Base-by-base conservation (phyloP, 2,113 vertebrate genomes). In the Geococcyx californianus region DNA sequence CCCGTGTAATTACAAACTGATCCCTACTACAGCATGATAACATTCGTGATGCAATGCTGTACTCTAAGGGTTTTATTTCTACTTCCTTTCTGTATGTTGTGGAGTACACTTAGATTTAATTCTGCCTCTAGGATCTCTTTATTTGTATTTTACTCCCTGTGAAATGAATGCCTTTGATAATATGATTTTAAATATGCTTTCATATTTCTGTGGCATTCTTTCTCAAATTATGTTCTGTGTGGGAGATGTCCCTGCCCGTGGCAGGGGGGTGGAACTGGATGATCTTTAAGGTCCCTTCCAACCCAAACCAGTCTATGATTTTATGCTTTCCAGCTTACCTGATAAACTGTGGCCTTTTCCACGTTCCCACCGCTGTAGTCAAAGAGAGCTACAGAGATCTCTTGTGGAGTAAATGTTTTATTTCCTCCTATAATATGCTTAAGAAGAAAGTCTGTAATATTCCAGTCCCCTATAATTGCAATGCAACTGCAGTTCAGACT, bases 391-490 rank as follows among this genome's bases (percentile, higher is more conserved):
- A 11, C 4, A 67, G 68, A 93, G 52, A 1, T 4, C 19, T 86
- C 56, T 8, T 3, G 3, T 44, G 42, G 34, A 0, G 0, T 31
- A 56, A 47, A 56, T 18, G 3, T 64, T 91, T 67, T 59, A 14
- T 72, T 83, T 83, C 64, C 44, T 83, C 31, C 45, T 34, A 1
- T 1, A n/a, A 13, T 25, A 55, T 44, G 28, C 45, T 67, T 67
- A 75, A 58, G 36, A 31, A n/a, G 26, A 26, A 78, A 34, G 13
- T 75, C 20, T n/a, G 12, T 44, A n/a, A 60, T 58, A 51, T 64
- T 84, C 38, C 13, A 8, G 1, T 74, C 33, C 8, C 42, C 45
- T 54, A 8, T 9, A 87, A 34, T 25, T 68, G 67, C 42, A 47
- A 6, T 20, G 14, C 60, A 84, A 11, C 16, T 16, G n/a, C 33